Base-by-base conservation (phyloP, 2,113 vertebrate species). In the Mobula hypostoma region DNA sequence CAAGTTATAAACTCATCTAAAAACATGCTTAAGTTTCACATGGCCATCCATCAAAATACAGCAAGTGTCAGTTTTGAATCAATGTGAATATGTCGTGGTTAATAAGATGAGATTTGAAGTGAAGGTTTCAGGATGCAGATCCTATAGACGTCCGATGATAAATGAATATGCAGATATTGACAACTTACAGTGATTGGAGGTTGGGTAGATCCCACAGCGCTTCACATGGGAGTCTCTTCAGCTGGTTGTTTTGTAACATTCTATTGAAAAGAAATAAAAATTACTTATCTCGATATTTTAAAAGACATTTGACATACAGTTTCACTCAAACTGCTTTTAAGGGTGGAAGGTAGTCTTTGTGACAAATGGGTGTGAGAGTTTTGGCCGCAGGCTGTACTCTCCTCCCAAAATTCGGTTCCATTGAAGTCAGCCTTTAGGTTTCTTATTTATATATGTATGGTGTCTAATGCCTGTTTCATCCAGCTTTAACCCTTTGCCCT, bases 201-300 rank as follows among this genome's bases (percentile, higher is more conserved):
- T 97, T 99, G 94, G 97, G 98, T 95, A 99, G 97, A 95, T 98
- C 98, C 97, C 98, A 97, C 95, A 98, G 97, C 76, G 97, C 97
- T 96, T 99, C 98, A 48, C 97, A 97, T 12, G 98, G 98, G 95
- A 99, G 96, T 94, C 96, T 95, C 95, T 97, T 97, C 95, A 99
- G 96, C 94, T 98, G 98, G 96, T 99, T 99, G 95, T 99, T 98
- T 96, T 99, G 98, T 83, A 99, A 95, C 98, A 99, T 99, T 96
- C 98, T 99, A 95, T 79, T 85, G 74, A 96, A 97, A 58, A 48
- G 94, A 95, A 68, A 88, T 21, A 83, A 5, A 94, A 32, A 56
- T 56, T 56, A 11, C 29, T 90, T 66, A 68, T 32, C 15, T 66
- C 66, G 85, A 90, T 66, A 66, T n/a, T 29, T 32, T 0, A 27